phyloP scores from a whole-genome alignment of 2,113 vertebrate species.

The Desmodus rotundus region DNA sequence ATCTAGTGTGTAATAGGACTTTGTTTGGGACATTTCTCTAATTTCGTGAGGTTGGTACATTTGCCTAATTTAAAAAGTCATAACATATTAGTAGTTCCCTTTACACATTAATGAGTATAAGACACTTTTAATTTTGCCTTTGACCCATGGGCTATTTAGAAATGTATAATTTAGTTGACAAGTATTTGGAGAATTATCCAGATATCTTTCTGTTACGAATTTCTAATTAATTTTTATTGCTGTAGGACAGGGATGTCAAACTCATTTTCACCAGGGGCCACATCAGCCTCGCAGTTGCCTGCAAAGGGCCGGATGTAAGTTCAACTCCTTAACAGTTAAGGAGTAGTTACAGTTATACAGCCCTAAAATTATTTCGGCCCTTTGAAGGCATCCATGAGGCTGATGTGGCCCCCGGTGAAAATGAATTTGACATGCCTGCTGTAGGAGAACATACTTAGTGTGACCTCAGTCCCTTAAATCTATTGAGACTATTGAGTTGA shows the following conservation, averaged over 20 bases:
- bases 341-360: too few species aligned
- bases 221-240: background rate
- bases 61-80: background rate
- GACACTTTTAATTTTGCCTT: background rate
- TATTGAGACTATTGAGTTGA: background rate
- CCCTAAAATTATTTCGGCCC: too few species aligned
- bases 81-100: background rate
- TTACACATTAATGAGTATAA: background rate
- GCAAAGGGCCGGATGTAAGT: too few species aligned
- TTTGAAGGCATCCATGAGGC: too few species aligned
- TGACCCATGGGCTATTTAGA: background rate
- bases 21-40: slow-evolving; percentile 13
- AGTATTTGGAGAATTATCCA: background rate
- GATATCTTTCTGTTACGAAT: background rate
- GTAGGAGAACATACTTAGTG: background rate
- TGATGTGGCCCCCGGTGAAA: too few species aligned
- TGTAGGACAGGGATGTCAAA: background rate
- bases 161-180: background rate
- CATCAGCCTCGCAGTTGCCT: too few species aligned
- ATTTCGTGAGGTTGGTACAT: slow-evolving; percentile 22
- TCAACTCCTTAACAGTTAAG: too few species aligned
- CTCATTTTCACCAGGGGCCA: too few species aligned
- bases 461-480: background rate
- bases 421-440: background rate
- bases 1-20: slow-evolving; percentile 14